Percentiles rank a stretch among this genome's conserved stretches.
These are phyloP conservation scores for Luffia ferchaultella DNA, from an alignment of 2,888 invertebrate species.

Conservation along the genomic window DNA sequence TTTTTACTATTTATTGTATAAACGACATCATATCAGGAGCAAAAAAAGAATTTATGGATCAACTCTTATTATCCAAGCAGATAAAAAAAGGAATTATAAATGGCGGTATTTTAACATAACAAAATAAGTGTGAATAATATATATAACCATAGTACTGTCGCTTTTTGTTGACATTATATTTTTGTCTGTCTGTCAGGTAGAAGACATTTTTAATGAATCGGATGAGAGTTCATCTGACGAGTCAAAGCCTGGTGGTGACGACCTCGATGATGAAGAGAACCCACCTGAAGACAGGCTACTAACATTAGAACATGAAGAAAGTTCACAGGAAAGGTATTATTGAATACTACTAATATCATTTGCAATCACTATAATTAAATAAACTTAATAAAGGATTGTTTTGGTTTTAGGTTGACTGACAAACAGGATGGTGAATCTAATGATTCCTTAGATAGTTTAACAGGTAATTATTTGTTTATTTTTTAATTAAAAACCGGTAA, in stretches of 20 bases:
- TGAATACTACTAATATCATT: neutral
- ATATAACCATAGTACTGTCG: no score
- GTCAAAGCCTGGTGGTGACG: constrained; percentile 33
- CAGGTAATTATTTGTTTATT: constrained; percentile 2
- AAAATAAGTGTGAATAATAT: no score
- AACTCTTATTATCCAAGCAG: no score
- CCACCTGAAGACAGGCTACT: constrained; percentile 44
- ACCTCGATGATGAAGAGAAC: constrained; percentile 52
- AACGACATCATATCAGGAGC: no score
- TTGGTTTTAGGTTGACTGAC: constrained; percentile 28
- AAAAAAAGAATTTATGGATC: no score
- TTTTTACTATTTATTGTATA: no score
- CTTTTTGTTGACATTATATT: no score
- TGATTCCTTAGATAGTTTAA: constrained; percentile 36
- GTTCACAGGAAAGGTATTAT: constrained; percentile 38
- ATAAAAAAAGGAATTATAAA: no score
- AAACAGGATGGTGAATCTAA: constrained; percentile 34
- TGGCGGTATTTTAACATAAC: no score
- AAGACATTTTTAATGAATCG: constrained; percentile 74
- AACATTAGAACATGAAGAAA: constrained; percentile 39
- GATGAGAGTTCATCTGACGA: constrained; percentile 60
- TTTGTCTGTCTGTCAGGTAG: no score
- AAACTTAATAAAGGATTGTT: constrained; percentile 1
- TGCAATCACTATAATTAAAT: neutral
- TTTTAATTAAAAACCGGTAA: no score